Conservation (phyloP, 1,140 invertebrate species). For the Leptestheria dahalacensis region DNA sequence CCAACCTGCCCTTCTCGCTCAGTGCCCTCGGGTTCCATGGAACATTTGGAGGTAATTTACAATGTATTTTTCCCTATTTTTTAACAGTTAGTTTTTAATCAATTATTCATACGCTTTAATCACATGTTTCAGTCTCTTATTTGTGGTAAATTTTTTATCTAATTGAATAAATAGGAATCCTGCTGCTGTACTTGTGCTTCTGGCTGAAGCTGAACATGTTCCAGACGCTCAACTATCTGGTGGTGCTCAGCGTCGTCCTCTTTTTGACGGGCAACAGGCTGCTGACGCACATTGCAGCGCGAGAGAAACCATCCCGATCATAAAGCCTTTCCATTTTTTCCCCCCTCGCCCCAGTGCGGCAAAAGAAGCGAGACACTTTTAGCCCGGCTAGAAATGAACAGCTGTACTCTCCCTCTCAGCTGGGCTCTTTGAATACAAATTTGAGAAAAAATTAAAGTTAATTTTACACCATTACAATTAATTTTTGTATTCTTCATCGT, state of each 20-base stretch:
- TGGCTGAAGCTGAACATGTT: conserved; percentile 94
- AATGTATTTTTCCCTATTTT: not conserved
- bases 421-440: too few species aligned
- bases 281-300: conserved; percentile 52
- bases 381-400: too few species aligned
- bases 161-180: too few species aligned
- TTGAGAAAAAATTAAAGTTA: too few species aligned
- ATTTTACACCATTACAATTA: too few species aligned
- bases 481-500: too few species aligned
- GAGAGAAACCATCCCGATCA: not conserved
- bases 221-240: conserved; percentile 76
- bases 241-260: conserved; percentile 63
- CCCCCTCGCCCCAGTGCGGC: not conserved
- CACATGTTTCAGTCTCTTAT: conserved; percentile 26
- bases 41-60: conserved; percentile 48
- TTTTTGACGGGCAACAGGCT: conserved; percentile 86
- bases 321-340: not conserved
- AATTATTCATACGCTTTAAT: conserved; percentile 13
- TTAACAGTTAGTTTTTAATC: conserved; percentile 17
- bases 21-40: conserved; percentile 75
- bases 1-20: conserved; percentile 59
- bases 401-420: too few species aligned
- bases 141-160: too few species aligned
- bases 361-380: not conserved
- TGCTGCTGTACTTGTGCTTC: conserved; percentile 72